A percentile compares a stretch with the other conserved stretches of the same genome.
Conservation (phyloP, 2,797 vertebrate species). For the Micrastur ruficollis region DNA sequence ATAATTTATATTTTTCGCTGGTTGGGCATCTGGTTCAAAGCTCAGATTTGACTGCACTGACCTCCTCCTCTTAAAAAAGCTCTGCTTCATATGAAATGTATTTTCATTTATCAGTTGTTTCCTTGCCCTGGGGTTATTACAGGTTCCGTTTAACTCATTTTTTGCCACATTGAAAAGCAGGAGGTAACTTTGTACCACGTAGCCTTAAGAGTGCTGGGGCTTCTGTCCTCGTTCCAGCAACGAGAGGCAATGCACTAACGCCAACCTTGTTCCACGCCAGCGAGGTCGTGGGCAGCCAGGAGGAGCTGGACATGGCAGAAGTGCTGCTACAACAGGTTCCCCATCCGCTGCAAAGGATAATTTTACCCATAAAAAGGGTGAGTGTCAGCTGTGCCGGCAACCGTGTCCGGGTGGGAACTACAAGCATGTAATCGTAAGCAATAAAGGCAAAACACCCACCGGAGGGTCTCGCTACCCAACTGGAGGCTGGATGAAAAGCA, state of each 20-base stretch:
- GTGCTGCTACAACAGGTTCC: conserved; percentile 3
- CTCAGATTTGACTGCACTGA: not conserved
- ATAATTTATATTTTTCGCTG: not conserved
- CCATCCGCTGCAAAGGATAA: not conserved
- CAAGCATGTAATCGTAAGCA: accelerated
- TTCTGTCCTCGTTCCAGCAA: not conserved
- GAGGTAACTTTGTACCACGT: accelerated
- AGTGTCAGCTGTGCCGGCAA: not conserved
- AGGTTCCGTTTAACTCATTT: accelerated
- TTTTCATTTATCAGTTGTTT: accelerated
- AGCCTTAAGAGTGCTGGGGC: not conserved
- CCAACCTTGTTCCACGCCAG: not conserved
- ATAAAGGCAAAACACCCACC: accelerated
- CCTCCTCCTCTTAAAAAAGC: not conserved
- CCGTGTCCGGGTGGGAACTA: not conserved
- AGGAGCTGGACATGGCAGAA: not conserved
- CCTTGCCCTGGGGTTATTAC: accelerated
- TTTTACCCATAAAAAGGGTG: not conserved
- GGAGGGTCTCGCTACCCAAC: accelerated
- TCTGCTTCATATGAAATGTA: accelerated
- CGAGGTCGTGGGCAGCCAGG: not conserved
- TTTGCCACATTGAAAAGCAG: not conserved
- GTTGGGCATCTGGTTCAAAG: not conserved
- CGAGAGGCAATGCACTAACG: not conserved
- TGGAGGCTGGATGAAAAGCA: not conserved